Percentiles rank a stretch among this genome's conserved stretches.
These are phyloP conservation scores for Chalcosyrphus nemorum DNA, from an alignment of 2,888 invertebrate species.

Conservation along the genomic window DNA sequence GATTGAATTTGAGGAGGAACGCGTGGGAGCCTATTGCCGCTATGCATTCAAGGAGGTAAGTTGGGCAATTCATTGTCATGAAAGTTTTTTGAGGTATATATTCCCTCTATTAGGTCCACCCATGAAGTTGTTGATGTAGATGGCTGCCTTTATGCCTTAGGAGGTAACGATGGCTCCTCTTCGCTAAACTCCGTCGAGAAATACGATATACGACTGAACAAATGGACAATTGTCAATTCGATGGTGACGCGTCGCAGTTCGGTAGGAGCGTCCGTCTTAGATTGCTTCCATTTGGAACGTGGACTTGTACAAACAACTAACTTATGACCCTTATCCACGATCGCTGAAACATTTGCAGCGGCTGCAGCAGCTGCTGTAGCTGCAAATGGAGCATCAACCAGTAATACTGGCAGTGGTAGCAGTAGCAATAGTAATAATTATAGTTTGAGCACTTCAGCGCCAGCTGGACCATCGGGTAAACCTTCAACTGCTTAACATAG, in stretches of 20 bases:
- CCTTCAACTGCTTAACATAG: constrained; percentile 60
- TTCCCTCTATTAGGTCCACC: constrained; percentile 83
- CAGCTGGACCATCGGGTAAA: constrained; percentile 75
- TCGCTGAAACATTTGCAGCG: constrained; percentile 79
- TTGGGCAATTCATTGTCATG: background rate
- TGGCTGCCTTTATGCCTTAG: constrained; percentile 85
- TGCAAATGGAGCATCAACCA: constrained; percentile 74
- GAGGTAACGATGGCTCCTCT: constrained; percentile 88
- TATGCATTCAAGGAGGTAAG: constrained; percentile 86
- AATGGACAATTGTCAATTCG: constrained; percentile 86
- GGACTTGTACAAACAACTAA: constrained; percentile 82
- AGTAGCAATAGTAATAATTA: constrained; percentile 44
- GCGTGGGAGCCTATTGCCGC: constrained; percentile 87
- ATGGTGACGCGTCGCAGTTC: constrained; percentile 86
- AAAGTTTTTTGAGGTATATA: background rate
- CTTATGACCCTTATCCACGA: constrained; percentile 81
- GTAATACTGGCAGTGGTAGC: constrained; percentile 54
- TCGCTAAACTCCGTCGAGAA: constrained; percentile 87
- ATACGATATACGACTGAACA: constrained; percentile 86
- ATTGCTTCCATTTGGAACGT: constrained; percentile 85
- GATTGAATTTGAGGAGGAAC: constrained; percentile 85
- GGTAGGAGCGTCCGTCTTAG: constrained; percentile 86
- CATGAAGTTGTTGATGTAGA: constrained; percentile 87
- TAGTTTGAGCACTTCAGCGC: constrained; percentile 79
- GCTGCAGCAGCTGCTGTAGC: constrained; percentile 70